Conservation (phyloP, 2,888 invertebrate genomes). For the Agriopis leucophaearia region DNA sequence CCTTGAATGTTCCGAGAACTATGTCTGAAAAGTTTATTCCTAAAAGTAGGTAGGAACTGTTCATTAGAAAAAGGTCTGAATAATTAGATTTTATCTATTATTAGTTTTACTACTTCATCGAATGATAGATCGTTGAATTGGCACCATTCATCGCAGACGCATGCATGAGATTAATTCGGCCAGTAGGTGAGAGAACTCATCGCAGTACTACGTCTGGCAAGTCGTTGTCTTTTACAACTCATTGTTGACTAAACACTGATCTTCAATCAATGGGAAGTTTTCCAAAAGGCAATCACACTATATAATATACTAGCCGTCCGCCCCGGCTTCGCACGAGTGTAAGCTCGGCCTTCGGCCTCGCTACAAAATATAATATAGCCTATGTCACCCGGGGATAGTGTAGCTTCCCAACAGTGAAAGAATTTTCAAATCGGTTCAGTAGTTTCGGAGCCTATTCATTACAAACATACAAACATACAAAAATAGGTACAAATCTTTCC, state of each 20-base stretch:
- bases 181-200: slow-evolving; percentile 16
- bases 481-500: too few species aligned
- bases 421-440: too few species aligned
- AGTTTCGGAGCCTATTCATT: too few species aligned
- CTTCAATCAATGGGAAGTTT: background rate
- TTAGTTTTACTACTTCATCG: background rate
- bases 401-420: too few species aligned
- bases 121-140: slow-evolving; percentile 1
- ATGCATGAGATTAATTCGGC: slow-evolving; percentile 11
- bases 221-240: slow-evolving; percentile 10
- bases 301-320: too few species aligned
- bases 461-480: too few species aligned
- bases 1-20: too few species aligned
- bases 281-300: too few species aligned
- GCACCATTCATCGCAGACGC: slow-evolving; percentile 8
- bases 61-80: background rate
- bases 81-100: background rate
- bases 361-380: too few species aligned
- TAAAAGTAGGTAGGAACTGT: background rate
- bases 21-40: background rate
- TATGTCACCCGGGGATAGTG: too few species aligned
- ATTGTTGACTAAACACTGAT: slow-evolving; percentile 6
- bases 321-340: too few species aligned
- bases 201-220: slow-evolving; percentile 13
- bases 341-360: too few species aligned